phyloP scores from a whole-genome alignment of 2,113 vertebrate genomes.

The Clarias gariepinus region DNA sequence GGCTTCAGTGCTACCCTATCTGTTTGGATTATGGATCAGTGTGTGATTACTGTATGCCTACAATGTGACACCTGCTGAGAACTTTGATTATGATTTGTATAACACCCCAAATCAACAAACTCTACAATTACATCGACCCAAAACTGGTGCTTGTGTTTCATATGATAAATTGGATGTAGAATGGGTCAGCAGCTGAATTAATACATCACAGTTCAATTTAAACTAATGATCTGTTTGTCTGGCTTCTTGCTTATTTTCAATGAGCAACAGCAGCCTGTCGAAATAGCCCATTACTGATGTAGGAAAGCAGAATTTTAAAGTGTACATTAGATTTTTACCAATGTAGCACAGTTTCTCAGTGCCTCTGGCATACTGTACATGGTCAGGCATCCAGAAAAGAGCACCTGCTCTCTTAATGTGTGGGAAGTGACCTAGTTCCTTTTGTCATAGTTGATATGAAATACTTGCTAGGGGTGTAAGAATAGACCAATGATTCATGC shows the following conservation, averaged over 20 bases:
- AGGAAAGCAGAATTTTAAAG: not conserved
- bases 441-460: slow-evolving; percentile 5
- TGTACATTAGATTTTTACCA: not conserved
- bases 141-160: not conserved
- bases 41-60: slow-evolving; percentile 1
- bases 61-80: slow-evolving; percentile 6
- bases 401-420: not conserved
- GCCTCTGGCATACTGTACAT: slow-evolving; percentile 17
- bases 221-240: not conserved
- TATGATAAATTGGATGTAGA: slow-evolving; percentile 14
- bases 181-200: not conserved
- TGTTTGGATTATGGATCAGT: slow-evolving; percentile 1
- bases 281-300: slow-evolving; percentile 3
- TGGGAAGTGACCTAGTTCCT: not conserved
- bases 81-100: slow-evolving; percentile 6
- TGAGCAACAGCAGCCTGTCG: slow-evolving; percentile 12
- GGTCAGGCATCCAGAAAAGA: slow-evolving; percentile 1
- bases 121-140: slow-evolving; percentile 22
- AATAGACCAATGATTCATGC: slow-evolving; percentile 1
- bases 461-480: not conserved
- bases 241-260: slow-evolving; percentile 6
- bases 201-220: not conserved
- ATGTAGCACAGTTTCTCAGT: not conserved
- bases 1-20: not conserved
- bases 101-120: slow-evolving; percentile 2